A percentile compares a stretch with the other conserved stretches of the same genome.
phyloP scores from a whole-genome alignment of 2,888 invertebrate genomes.

The Agapetus fuscipes region DNA sequence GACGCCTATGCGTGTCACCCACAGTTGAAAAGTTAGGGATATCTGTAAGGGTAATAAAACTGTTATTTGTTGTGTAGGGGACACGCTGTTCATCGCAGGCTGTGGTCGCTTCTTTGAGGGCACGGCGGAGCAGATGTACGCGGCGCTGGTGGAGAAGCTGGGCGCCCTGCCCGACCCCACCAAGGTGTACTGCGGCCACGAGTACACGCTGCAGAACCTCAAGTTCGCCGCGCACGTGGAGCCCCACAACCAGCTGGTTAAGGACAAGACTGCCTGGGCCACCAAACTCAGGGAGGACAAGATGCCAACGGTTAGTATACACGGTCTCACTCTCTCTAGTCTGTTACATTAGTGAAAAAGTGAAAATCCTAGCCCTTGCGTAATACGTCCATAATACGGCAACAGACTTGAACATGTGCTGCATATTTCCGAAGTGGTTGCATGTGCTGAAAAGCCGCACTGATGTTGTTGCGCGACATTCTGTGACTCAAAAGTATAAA shows the following conservation, averaged over 20 bases:
- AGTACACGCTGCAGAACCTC: constrained; percentile 87
- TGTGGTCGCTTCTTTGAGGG: constrained; percentile 99
- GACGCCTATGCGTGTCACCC: no score
- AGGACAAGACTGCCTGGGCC: constrained; percentile 65
- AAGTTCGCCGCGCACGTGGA: constrained; percentile 83
- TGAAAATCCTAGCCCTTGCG: no score
- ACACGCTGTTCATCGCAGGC: constrained; percentile 92
- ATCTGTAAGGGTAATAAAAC: not conserved
- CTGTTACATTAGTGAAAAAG: no score
- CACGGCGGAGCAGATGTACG: constrained; percentile 88
- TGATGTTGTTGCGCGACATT: no score
- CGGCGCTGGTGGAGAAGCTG: constrained; percentile 71
- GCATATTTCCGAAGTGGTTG: no score
- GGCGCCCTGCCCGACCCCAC: constrained; percentile 73
- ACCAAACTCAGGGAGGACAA: constrained; percentile 49
- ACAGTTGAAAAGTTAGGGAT: no score
- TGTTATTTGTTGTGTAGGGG: constrained; percentile 53
- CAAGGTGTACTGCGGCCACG: constrained; percentile 94
- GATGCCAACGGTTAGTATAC: constrained; percentile 59
- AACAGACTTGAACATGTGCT: no score
- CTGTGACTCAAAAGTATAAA: no score
- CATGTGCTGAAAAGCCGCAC: no score
- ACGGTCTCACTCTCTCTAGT: no score
- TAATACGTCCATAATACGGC: no score
- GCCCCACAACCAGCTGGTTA: constrained; percentile 62